phyloP scores from a whole-genome alignment of 2,888 invertebrate genomes.

The Creontiades dilutus region DNA sequence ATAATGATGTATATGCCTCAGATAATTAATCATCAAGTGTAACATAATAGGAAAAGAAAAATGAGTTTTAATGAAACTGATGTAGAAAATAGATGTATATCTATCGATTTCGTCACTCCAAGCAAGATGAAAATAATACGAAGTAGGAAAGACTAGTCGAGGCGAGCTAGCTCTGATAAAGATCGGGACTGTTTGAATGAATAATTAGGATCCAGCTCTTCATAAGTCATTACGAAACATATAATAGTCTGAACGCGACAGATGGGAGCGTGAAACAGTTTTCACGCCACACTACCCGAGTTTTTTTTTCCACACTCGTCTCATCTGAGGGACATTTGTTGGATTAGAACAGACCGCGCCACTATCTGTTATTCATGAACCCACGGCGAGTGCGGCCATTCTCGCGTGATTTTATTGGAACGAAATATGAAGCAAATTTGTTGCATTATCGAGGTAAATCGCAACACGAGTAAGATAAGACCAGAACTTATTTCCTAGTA shows the following conservation, averaged over 20 bases:
- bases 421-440: no score
- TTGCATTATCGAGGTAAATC: no score
- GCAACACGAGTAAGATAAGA: no score
- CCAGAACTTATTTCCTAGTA: no score
- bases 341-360: not conserved
- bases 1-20: no score
- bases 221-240: conserved; percentile 1
- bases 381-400: not conserved
- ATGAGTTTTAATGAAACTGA: no score
- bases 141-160: not conserved
- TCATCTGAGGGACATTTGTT: conserved; percentile 17
- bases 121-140: not conserved
- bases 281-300: conserved; percentile 17
- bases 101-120: no score
- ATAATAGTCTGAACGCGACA: conserved; percentile 26
- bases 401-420: not conserved
- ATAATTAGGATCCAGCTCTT: not conserved
- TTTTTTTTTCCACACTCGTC: not conserved
- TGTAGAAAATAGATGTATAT: no score
- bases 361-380: not conserved
- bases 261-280: conserved; percentile 42
- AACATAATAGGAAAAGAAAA: no score
- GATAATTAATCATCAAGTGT: no score
- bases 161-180: conserved; percentile 1
- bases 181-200: conserved; percentile 20